Evolutionary conservation across 1,140 invertebrate species (phyloP).

Genomic region (Eulimnadia texana): DNA sequence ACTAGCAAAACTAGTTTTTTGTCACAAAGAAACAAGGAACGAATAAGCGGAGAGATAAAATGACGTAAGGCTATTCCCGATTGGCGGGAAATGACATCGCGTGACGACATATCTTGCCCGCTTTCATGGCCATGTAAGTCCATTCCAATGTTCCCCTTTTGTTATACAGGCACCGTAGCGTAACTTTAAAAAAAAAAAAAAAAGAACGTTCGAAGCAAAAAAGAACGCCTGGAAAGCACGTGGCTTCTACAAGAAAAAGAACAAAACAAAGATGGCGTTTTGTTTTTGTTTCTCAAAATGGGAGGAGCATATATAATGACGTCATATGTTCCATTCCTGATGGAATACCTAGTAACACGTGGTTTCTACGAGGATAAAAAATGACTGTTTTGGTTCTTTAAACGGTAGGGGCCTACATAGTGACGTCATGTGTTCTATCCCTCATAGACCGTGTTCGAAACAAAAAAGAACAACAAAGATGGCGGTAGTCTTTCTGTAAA

Average conservation of each 20-base stretch:
- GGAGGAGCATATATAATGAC: no score
- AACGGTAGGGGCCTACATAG: background rate
- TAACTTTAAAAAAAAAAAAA: background rate
- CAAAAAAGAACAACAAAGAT: no score
- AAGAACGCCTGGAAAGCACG: background rate
- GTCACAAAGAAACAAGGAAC: background rate
- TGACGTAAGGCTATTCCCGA: background rate
- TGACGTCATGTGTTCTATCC: no score
- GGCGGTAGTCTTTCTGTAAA: no score
- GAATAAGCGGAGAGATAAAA: background rate
- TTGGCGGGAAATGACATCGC: background rate
- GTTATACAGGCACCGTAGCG: background rate
- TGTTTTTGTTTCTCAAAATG: no score
- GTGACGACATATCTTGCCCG: background rate
- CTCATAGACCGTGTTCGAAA: no score
- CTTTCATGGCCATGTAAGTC: background rate
- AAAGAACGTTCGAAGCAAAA: background rate
- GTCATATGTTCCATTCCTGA: no score
- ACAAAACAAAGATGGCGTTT: no score
- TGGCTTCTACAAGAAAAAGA: no score
- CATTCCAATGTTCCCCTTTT: background rate
- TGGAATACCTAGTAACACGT: no score
- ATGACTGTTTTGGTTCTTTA: background rate
- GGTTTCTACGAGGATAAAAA: background rate
- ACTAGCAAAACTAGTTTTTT: background rate